Conservation (phyloP, 1,140 invertebrate species). For the Lordiphosa clarofinis region DNA sequence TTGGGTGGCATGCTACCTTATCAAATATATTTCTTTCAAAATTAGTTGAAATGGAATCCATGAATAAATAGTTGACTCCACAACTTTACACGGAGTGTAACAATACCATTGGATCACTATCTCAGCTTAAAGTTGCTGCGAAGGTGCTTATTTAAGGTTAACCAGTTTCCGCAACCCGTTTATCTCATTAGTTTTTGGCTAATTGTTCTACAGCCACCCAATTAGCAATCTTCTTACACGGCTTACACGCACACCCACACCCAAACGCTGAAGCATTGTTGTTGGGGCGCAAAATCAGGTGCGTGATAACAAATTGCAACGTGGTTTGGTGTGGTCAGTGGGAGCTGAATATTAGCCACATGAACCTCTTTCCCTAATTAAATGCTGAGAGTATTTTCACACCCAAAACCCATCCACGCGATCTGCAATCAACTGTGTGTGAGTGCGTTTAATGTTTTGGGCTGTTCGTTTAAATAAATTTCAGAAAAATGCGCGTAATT, state of each 20-base stretch:
- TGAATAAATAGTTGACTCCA: too few species aligned
- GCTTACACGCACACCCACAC: constrained; percentile 13
- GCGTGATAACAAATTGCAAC: constrained; percentile 51
- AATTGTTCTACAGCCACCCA: constrained; percentile 25
- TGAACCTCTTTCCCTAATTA: constrained; percentile 59
- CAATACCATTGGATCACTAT: too few species aligned
- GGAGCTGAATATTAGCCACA: constrained; percentile 45
- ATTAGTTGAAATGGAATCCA: too few species aligned
- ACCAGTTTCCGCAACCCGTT: constrained; percentile 7
- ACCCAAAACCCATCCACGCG: constrained; percentile 27
- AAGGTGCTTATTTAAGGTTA: too few species aligned
- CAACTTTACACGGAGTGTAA: too few species aligned
- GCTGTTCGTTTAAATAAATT: constrained; percentile 61
- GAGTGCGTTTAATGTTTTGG: constrained; percentile 15
- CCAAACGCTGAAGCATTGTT: constrained; percentile 5
- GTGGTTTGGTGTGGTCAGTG: constrained; percentile 8
- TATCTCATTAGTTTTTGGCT: constrained; percentile 38
- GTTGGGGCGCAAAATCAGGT: constrained; percentile 25
- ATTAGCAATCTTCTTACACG: constrained; percentile 13
- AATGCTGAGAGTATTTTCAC: constrained; percentile 55
- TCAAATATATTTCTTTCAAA: too few species aligned
- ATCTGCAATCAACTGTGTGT: constrained; percentile 12
- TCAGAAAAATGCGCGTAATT: constrained; percentile 66
- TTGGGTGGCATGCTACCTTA: too few species aligned
- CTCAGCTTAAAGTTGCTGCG: too few species aligned